Base-by-base conservation (phyloP, 1,140 invertebrate species). In the Carcinoscorpius rotundicauda region DNA sequence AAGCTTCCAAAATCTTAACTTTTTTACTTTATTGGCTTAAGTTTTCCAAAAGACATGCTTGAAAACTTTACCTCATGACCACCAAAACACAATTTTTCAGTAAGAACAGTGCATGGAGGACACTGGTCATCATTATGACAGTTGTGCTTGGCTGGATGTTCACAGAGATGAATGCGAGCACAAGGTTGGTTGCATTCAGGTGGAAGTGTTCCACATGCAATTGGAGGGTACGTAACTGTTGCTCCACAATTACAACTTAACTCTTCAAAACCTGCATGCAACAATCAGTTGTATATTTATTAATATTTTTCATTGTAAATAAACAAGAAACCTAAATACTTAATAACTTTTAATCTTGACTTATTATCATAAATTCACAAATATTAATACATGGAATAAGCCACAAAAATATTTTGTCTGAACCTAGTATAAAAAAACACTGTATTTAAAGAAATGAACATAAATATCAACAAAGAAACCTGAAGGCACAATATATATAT, bases 91-190 rank as follows among this genome's bases (percentile, higher is more conserved):
- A 83, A 86, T 75, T 91, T 91, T 65, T 86, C 83, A 11, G 89
- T 91, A 51, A 97, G 82, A 58, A 90, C 85, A 49, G 91, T 88
- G 78, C 95, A 98, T 4, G 93, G 94, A n/a, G 95, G 93, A 77
- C 96, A 98, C 52, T 68, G 64, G 0, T 82, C 75, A 11, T 86
- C 83, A 63, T 81, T 82, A 73, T 92, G 89, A 74, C 90, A 93
- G 55, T 78, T 79, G 75, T 95, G 92, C 69, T 85, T 81, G 0
- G 87, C 83, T 51, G 84, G 79, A 80, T 98, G 95, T 11, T 81
- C 81, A 78, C 95, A 98, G 0, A 82, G 58, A 69, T 96, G 91
- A 48, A 77, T 71, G 55, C 92, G 81, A 0, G 82, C 81, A 76
- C 95, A 98, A 0, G 85, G 85, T 11, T 83, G 79, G 49, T 78